These are phyloP conservation scores for Meganola albula DNA, from an alignment of 2,888 invertebrate genomes.

Conservation along the genomic window DNA sequence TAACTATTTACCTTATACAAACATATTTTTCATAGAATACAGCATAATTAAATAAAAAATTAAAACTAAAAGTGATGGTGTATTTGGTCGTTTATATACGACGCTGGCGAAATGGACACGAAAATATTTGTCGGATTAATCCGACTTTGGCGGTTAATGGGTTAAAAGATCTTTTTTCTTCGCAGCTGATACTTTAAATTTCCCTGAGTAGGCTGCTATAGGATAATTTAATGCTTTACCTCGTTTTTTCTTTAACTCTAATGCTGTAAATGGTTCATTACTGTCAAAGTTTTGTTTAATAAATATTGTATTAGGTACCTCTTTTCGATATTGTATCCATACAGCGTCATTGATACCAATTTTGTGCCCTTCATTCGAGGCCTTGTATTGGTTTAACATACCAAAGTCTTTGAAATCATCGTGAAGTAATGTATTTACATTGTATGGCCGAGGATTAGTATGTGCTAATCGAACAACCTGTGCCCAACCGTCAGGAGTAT, in stretches of 20 bases:
- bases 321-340: conserved; percentile 13
- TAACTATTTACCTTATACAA: conserved; percentile 15
- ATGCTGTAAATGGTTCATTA: conserved; percentile 1
- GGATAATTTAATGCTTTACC: conserved; percentile 2
- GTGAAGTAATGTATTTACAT: conserved; percentile 5
- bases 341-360: conserved; percentile 9
- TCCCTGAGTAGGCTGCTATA: conserved; percentile 2
- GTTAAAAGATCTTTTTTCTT: too few species aligned
- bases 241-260: conserved; percentile 2
- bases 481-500: conserved; percentile 5
- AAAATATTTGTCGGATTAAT: background rate
- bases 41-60: conserved; percentile 13
- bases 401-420: conserved; percentile 7
- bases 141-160: background rate
- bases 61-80: conserved; percentile 8
- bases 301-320: conserved; percentile 5
- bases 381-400: background rate
- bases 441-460: conserved; percentile 7
- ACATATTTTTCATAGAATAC: conserved; percentile 13
- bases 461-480: conserved; percentile 4
- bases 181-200: too few species aligned
- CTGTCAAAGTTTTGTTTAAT: conserved; percentile 1
- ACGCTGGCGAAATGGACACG: background rate
- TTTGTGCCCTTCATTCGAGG: conserved; percentile 1
- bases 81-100: conserved; percentile 11